Conservation (phyloP, 2,113 vertebrate genomes). For the Noturus placidus region DNA sequence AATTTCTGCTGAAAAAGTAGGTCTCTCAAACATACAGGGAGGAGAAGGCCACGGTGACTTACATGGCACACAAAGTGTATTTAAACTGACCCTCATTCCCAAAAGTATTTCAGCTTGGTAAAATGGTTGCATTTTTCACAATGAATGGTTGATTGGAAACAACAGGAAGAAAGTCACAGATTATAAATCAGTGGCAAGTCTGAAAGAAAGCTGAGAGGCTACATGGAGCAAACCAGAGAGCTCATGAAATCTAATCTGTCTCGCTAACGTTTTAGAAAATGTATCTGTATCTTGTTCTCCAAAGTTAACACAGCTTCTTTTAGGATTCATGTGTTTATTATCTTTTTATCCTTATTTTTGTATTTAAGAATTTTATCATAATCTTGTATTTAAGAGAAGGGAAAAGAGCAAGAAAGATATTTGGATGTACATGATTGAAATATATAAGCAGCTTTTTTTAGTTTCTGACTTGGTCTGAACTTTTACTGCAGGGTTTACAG, state of each 20-base stretch:
- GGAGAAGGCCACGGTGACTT: slow-evolving; percentile 70
- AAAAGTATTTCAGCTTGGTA: slow-evolving; percentile 77
- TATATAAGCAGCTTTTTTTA: slow-evolving; percentile 4
- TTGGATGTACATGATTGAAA: slow-evolving; percentile 1
- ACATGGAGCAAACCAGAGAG: neutral
- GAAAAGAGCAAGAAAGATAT: neutral
- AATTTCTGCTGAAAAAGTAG: slow-evolving; percentile 79
- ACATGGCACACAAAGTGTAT: slow-evolving; percentile 75
- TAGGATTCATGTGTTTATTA: neutral
- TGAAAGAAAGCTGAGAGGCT: slow-evolving; percentile 6
- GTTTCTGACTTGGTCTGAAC: neutral
- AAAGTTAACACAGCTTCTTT: slow-evolving; percentile 5
- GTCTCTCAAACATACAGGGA: slow-evolving; percentile 77
- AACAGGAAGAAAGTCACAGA: slow-evolving; percentile 79
- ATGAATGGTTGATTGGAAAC: slow-evolving; percentile 76
- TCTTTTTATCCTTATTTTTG: neutral
- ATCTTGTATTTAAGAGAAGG: neutral
- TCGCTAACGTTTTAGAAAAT: slow-evolving; percentile 10
- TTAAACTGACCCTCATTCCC: slow-evolving; percentile 74
- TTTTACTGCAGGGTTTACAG: neutral
- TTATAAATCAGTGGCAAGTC: slow-evolving; percentile 77
- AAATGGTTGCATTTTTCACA: slow-evolving; percentile 72
- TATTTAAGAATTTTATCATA: too few relatives aligned
- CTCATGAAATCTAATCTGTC: slow-evolving; percentile 17
- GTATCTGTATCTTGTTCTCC: slow-evolving; percentile 8